Conservation (phyloP, 2,888 invertebrate species). For the Escarpia spicata region DNA sequence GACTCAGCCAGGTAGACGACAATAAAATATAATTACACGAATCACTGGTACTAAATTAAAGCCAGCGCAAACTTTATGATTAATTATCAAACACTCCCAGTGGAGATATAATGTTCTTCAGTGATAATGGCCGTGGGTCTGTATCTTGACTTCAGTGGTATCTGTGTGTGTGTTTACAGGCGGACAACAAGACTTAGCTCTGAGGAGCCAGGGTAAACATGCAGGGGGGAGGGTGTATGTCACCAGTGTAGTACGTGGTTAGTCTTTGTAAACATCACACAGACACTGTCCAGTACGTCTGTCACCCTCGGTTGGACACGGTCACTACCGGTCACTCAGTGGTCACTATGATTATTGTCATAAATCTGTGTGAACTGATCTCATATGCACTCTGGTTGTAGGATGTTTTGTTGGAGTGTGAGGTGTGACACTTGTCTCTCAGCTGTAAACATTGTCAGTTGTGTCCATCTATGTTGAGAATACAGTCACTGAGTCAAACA, state of each 20-base stretch:
- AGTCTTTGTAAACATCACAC: neutral
- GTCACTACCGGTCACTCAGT: neutral
- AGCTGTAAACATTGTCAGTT: too few species aligned
- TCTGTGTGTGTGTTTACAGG: neutral
- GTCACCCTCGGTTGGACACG: neutral
- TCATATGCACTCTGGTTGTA: too few species aligned
- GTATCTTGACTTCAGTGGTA: neutral
- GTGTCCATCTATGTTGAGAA: too few species aligned
- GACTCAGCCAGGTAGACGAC: neutral
- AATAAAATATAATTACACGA: constrained; percentile 4
- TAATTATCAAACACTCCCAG: neutral
- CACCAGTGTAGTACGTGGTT: neutral
- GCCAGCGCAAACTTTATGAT: neutral
- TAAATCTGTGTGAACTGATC: neutral
- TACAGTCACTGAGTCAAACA: too few species aligned
- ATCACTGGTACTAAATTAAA: neutral
- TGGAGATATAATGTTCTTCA: constrained; percentile 6
- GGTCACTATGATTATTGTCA: neutral
- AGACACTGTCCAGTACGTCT: neutral
- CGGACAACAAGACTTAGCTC: neutral
- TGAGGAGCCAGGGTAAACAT: neutral
- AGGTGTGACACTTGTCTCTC: too few species aligned
- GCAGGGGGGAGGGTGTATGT: neutral
- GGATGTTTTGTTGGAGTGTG: too few species aligned
- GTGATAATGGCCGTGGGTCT: neutral